Evolutionary conservation across 2,113 vertebrate species (phyloP), one percentile per base, ranked within the genome.

Genomic region (Mixornis gularis): DNA sequence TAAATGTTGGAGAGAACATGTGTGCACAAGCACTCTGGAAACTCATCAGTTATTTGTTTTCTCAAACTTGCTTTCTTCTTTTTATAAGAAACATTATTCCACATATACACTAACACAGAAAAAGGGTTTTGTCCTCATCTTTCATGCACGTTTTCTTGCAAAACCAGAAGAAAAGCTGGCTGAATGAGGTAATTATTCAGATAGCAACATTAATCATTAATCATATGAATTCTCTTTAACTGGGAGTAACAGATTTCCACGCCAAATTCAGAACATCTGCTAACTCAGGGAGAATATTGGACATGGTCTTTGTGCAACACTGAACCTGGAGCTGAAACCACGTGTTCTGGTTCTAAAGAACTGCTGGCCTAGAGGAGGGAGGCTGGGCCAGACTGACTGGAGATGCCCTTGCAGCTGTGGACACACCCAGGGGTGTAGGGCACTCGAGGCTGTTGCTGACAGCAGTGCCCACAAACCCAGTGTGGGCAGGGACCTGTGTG

Each of bases 251-350:
- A 58, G 13, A n/a, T 85, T 91, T 79, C 73, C 43, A 24, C 1
- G 17, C 68, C 68, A 91, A 70, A 89, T 52, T 79, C 81, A 73
- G 43, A 89, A 94, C 81, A 92, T 82, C 87, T 87, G 89, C 78
- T 85, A 12, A 70, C 36, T 70, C 49, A 32, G 32, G 56, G 48
- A 86, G 25, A 89, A 32, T 2, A 52, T 7, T 43, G 52, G 17
- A 55, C 36, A 4, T 4, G 52, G 16, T 36, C 53, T 83, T 46
- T 22, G 14, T 46, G 49, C 12, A 1, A 6, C 0, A 1, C 21
- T 73, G 64, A 76, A 60, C 38, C 7, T 14, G 46, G 59, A 51
- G 17, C 11, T 43, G 87, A 79, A 82, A 8, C 8, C 41, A 36
- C 3, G 2, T 3, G 1, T 34, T 46, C 6, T 0, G 9, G n/a